Conservation (phyloP, 2,113 vertebrate species). For the Zingel zingel region DNA sequence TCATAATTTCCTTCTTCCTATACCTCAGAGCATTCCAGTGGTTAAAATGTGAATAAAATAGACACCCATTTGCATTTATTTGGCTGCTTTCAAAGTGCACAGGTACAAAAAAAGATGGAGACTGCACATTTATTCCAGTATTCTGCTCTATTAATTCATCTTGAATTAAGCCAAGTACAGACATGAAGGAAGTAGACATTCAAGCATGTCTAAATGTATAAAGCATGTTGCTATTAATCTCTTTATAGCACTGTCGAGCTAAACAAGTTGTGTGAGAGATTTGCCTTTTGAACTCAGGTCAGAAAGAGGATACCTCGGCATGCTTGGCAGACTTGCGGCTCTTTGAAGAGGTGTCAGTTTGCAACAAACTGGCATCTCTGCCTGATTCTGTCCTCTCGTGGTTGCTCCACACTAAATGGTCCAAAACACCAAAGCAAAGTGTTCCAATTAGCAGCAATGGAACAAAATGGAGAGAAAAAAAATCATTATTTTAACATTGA, state of each 20-base stretch:
- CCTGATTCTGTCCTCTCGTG: constrained; percentile 57
- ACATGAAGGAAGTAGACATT: background rate
- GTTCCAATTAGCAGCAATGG: constrained; percentile 22
- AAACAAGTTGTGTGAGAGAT: constrained; percentile 52
- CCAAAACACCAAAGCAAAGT: constrained; percentile 60
- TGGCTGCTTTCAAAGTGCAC: constrained; percentile 1
- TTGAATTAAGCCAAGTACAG: background rate
- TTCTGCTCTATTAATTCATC: background rate
- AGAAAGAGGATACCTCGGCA: constrained; percentile 63
- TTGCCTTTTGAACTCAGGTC: constrained; percentile 55
- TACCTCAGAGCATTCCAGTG: constrained; percentile 38
- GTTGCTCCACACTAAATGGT: constrained; percentile 56
- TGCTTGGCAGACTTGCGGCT: constrained; percentile 49
- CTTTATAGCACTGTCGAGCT: constrained; percentile 22
- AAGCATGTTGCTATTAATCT: constrained; percentile 25
- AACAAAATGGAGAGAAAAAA: background rate
- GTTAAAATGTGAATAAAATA: constrained; percentile 22
- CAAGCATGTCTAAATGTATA: background rate
- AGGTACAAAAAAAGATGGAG: constrained; percentile 21
- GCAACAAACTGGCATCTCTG: constrained; percentile 62
- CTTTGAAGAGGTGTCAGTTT: constrained; percentile 79
- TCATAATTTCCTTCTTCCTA: constrained; percentile 40
- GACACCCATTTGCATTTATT: constrained; percentile 9
- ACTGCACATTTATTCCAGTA: background rate
- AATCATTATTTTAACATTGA: constrained; percentile 27